phyloP scores from a whole-genome alignment of 2,888 invertebrate genomes.

The Euplagia quadripunctaria region DNA sequence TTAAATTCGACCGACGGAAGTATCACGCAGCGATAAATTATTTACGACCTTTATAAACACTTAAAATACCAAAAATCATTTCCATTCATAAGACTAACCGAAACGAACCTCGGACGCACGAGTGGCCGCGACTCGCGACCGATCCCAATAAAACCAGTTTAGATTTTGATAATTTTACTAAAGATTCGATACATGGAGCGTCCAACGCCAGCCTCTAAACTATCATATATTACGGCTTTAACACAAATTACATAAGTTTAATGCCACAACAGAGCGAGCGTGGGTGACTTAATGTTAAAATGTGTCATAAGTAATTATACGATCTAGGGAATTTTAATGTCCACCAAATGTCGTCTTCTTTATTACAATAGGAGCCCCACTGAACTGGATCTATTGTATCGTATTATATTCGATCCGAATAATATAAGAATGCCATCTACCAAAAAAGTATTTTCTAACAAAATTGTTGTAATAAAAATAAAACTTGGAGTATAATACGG shows the following conservation, averaged over 20 bases:
- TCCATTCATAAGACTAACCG: conserved; percentile 84
- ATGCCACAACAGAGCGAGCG: conserved; percentile 83
- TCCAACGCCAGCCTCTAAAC: conserved; percentile 79
- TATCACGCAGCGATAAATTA: conserved; percentile 85
- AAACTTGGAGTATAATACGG: conserved; percentile 50
- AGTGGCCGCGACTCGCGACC: conserved; percentile 51
- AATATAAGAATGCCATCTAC: conserved; percentile 53
- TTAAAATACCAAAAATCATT: conserved; percentile 86
- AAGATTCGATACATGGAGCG: conserved; percentile 82
- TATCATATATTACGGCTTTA: conserved; percentile 87
- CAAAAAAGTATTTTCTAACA: conserved; percentile 34
- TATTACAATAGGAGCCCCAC: conserved; percentile 81
- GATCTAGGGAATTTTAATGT: conserved; percentile 85
- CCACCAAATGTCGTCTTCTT: conserved; percentile 83
- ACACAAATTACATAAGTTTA: conserved; percentile 87
- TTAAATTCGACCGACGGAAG: conserved; percentile 83
- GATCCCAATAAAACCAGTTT: conserved; percentile 84
- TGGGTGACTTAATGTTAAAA: conserved; percentile 86
- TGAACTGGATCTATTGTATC: conserved; percentile 81
- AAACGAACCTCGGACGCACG: conserved; percentile 78
- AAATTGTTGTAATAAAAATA: conserved; percentile 47
- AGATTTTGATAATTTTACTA: conserved; percentile 88
- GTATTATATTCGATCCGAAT: conserved; percentile 72
- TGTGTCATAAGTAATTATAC: conserved; percentile 87
- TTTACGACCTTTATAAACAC: conserved; percentile 85